These are phyloP conservation scores for Agrochola circellaris DNA, from an alignment of 2,888 invertebrate genomes.

Conservation along the genomic window DNA sequence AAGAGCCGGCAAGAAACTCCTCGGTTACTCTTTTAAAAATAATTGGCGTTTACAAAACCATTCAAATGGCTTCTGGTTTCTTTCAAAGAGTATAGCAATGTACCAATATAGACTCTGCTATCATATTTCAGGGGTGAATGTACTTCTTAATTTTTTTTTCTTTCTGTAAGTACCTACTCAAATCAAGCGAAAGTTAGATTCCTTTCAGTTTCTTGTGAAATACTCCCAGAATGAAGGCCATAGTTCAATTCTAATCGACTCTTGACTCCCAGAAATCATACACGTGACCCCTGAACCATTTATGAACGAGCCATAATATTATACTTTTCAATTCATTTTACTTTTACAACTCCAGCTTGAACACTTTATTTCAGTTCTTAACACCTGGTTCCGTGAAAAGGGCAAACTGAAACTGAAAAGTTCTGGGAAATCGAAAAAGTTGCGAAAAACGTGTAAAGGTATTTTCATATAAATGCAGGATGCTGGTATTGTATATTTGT, in stretches of 20 bases:
- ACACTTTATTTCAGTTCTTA: slow-evolving; percentile 23
- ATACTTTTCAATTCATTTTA: slow-evolving; percentile 9
- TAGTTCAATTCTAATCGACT: background rate
- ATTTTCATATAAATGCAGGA: slow-evolving; percentile 12
- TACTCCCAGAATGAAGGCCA: background rate
- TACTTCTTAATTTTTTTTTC: background rate
- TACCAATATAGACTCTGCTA: background rate
- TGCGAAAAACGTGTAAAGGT: slow-evolving; percentile 7
- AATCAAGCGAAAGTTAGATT: background rate
- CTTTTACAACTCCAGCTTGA: slow-evolving; percentile 21
- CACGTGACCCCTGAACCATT: background rate
- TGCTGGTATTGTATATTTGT: background rate
- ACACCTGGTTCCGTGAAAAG: slow-evolving; percentile 29
- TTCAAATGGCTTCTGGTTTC: background rate
- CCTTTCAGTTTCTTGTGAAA: background rate
- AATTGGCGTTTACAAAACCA: background rate
- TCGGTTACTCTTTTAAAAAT: too few species aligned
- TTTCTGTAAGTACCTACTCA: background rate
- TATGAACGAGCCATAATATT: background rate
- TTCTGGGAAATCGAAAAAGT: slow-evolving; percentile 27
- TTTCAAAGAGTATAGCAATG: background rate
- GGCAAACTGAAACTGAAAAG: slow-evolving; percentile 16
- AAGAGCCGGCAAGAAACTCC: too few species aligned
- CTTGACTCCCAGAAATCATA: too few species aligned
- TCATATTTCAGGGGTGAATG: background rate